Evolutionary conservation across 2,797 vertebrate species (phyloP).

Genomic region (Peromyscus attwateri): DNA sequence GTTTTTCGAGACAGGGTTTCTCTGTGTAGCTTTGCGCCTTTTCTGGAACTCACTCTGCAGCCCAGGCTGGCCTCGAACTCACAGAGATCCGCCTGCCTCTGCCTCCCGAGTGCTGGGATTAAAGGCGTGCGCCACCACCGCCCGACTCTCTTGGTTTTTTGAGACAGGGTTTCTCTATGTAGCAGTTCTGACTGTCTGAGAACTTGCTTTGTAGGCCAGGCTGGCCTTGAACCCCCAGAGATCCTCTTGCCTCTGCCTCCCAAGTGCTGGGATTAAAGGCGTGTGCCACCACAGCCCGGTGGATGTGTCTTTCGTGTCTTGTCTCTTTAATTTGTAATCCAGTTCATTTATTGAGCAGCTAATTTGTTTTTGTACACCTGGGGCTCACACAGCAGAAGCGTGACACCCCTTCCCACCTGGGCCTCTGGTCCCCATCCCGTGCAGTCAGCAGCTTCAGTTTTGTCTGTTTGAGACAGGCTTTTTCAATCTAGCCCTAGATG

Average conservation of each 20-base stretch:
- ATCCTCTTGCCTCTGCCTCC: neutral
- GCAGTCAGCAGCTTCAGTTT: neutral
- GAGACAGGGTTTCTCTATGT: neutral
- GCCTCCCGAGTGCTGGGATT: too few species aligned
- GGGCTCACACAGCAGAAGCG: neutral
- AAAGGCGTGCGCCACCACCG: too few species aligned
- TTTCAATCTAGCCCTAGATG: neutral
- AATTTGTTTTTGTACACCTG: neutral
- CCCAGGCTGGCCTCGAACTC: too few species aligned
- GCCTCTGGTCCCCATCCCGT: neutral
- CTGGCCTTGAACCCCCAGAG: neutral
- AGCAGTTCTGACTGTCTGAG: neutral
- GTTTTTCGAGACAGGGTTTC: too few species aligned
- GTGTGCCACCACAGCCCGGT: fast-evolving
- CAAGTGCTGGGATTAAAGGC: neutral
- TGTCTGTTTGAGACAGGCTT: neutral
- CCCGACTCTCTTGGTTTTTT: neutral
- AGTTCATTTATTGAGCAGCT: neutral
- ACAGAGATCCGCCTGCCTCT: too few species aligned
- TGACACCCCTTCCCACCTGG: neutral
- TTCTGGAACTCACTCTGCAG: too few species aligned
- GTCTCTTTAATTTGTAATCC: neutral
- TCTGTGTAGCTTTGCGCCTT: too few species aligned
- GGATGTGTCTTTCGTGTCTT: neutral
- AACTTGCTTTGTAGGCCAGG: neutral